These are phyloP conservation scores for Chlamydotis undulata DNA, from an alignment of 2,113 vertebrate species.

Conservation along the genomic window DNA sequence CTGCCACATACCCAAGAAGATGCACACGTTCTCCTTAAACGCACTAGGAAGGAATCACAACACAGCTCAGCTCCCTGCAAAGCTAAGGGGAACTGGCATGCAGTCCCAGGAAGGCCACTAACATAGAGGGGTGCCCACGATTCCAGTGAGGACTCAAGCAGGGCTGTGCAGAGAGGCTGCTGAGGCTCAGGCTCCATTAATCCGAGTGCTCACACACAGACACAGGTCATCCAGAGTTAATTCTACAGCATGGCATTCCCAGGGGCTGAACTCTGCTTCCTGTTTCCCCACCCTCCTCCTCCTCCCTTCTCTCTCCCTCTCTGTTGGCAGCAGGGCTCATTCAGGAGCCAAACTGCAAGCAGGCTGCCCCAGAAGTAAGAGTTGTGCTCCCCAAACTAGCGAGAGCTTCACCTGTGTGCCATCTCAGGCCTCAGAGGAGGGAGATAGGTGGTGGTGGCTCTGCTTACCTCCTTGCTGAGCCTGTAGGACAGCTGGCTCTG, in stretches of 20 bases:
- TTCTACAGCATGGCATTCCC: neutral
- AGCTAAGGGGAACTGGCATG: neutral
- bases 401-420: neutral
- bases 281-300: neutral
- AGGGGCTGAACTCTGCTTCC: conserved; percentile 12
- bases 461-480: neutral
- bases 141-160: neutral
- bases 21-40: neutral
- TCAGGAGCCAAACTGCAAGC: conserved; percentile 13
- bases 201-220: neutral
- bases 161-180: neutral
- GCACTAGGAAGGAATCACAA: neutral
- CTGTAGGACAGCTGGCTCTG: neutral
- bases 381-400: neutral
- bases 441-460: neutral
- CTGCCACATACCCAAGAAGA: neutral
- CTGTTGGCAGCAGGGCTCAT: neutral
- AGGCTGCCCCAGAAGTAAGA: neutral
- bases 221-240: conserved; percentile 7
- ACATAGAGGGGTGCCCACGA: neutral
- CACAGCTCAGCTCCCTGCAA: neutral
- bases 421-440: neutral
- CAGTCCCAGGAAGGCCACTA: fast-evolving
- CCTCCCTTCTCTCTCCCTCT: neutral
- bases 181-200: neutral